A percentile compares a stretch with the other conserved stretches of the same genome.
These are phyloP conservation scores for Matsumurasca onukii DNA, from an alignment of 1,140 invertebrate species.

Conservation along the genomic window DNA sequence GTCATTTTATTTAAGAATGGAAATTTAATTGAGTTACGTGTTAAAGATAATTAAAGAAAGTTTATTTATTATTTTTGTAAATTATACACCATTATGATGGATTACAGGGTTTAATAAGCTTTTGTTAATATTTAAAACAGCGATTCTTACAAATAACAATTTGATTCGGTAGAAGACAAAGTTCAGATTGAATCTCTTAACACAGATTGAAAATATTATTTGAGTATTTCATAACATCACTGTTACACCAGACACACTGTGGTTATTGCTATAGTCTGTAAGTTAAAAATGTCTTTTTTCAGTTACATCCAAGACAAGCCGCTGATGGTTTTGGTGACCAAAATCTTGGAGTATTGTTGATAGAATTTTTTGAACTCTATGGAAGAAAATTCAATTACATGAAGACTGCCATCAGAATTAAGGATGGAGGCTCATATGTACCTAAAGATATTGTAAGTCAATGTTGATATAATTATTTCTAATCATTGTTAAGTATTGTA, in stretches of 20 bases:
- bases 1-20: too few species aligned
- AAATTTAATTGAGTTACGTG: too few species aligned
- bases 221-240: too few species aligned
- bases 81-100: too few species aligned
- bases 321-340: constrained; percentile 55
- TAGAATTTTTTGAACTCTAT: constrained; percentile 98
- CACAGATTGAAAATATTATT: too few species aligned
- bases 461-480: neutral
- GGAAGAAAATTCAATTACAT: constrained; percentile 96
- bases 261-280: neutral
- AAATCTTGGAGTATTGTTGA: constrained; percentile 92
- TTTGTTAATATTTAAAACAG: too few species aligned
- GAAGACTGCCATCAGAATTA: constrained; percentile 91
- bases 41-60: too few species aligned
- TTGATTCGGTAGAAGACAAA: too few species aligned
- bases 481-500: neutral
- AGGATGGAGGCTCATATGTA: constrained; percentile 91
- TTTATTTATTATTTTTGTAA: too few species aligned
- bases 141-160: too few species aligned
- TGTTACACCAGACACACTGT: neutral
- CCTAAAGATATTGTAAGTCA: constrained; percentile 84
- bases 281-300: constrained; percentile 42
- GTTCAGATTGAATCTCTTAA: too few species aligned
- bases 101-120: too few species aligned
- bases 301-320: constrained; percentile 73